phyloP scores from a whole-genome alignment of 92 coral and sea anemone genomes.

The Epizoanthus ramosus region DNA sequence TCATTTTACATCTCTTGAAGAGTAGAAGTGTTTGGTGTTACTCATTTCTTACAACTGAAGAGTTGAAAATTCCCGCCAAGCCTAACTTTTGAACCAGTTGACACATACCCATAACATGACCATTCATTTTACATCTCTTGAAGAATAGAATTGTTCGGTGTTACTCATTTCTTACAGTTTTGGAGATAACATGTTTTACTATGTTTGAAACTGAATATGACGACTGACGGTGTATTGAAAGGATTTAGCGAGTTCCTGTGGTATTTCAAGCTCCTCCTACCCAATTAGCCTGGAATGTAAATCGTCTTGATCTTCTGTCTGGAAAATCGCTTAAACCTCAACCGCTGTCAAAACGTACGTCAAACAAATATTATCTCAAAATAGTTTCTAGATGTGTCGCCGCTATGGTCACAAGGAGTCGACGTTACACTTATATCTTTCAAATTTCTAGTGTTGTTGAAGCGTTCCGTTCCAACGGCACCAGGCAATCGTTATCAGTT shows the following conservation, averaged over 20 bases:
- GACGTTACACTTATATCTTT: background rate
- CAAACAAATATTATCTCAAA: background rate
- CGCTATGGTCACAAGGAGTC: background rate
- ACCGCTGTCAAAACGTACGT: slow-evolving; percentile 20
- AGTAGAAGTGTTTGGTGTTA: no score
- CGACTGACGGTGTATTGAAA: background rate
- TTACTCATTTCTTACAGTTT: no score
- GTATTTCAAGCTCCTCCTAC: slow-evolving; percentile 21
- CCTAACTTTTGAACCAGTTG: no score
- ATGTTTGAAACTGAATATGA: background rate
- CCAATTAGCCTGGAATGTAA: slow-evolving; percentile 29
- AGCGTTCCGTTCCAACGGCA: background rate
- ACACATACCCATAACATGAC: no score
- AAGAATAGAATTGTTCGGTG: no score
- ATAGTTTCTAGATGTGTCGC: background rate
- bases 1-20: no score
- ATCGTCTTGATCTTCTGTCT: slow-evolving; percentile 10
- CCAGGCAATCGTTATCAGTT: background rate
- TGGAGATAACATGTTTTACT: no score
- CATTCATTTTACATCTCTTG: no score
- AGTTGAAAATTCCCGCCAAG: no score
- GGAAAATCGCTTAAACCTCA: background rate
- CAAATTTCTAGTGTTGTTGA: background rate
- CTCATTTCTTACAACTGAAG: no score
- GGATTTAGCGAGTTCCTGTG: background rate